Evolutionary conservation across 2,888 invertebrate genomes (phyloP).

Genomic region (Pterostichus niger): DNA sequence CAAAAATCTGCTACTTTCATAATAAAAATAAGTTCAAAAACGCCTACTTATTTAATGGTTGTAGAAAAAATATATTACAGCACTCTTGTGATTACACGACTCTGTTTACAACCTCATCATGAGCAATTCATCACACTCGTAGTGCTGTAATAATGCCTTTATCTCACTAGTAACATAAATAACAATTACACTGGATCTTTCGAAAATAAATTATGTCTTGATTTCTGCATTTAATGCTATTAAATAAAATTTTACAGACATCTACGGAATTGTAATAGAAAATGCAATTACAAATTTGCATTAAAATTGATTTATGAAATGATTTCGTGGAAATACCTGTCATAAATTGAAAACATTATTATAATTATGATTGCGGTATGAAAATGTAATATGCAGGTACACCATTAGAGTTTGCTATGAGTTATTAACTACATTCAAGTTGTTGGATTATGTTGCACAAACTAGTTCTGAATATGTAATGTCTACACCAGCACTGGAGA

Average conservation of each 20-base stretch:
- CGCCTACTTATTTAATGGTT: too few relatives aligned
- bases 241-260: not conserved
- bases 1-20: too few relatives aligned
- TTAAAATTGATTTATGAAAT: not conserved
- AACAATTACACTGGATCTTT: too few relatives aligned
- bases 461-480: conserved; percentile 46
- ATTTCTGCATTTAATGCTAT: too few relatives aligned
- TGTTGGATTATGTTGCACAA: conserved; percentile 36
- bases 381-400: conserved; percentile 40
- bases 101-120: too few relatives aligned
- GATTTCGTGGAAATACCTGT: not conserved
- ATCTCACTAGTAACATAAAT: too few relatives aligned
- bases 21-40: too few relatives aligned
- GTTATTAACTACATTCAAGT: conserved; percentile 46
- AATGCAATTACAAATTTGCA: conserved; percentile 45
- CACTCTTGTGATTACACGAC: too few relatives aligned
- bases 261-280: not conserved
- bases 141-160: too few relatives aligned
- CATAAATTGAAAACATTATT: conserved; percentile 38
- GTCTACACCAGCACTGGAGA: not conserved
- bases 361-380: conserved; percentile 30
- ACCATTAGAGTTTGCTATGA: conserved; percentile 25
- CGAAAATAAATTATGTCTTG: too few relatives aligned
- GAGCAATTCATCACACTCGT: too few relatives aligned
- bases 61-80: too few relatives aligned